Base-by-base conservation (phyloP, 2,888 invertebrate species). In the Aphodius sticticus region DNA sequence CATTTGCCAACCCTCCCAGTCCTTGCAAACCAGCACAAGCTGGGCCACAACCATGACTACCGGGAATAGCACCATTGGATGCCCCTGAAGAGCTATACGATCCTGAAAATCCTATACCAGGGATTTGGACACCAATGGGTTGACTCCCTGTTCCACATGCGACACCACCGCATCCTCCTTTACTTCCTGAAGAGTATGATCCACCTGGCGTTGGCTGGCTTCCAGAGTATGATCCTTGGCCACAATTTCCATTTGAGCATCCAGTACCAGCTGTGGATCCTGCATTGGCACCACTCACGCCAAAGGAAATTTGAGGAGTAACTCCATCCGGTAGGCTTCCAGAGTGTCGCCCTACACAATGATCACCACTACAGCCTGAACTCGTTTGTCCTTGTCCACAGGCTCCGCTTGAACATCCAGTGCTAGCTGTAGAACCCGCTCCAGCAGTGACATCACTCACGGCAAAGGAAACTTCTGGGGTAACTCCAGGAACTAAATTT, bases 81-180 rank as follows among this genome's bases (percentile, higher is more conserved):
- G 77, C 36, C 53, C 80, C 80, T 1, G 80, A 70, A 26, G 70
- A 77, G 26, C 77, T 74, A 38, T 80, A 69, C 0, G 78, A 75
- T 70, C 78, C 80, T 26, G 76, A 76, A 7, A 70, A 35, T 53
- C 53, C 53, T 14, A 53, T 9, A 53, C 53, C 53, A 12, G 53
- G 53, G 53, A 53, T 53, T 53, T 53, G 53, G 53, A 53, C 12
- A 53, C 53, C 53, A 53, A 53, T 12, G 7, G 53, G 53, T 53
- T 53, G 53, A 53, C 3, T 70, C n/a, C 71, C 71, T 16, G 14
- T 16, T 16, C 71, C 71, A 14, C 71, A 70, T 12, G 26, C 6
- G 9, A 1, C 71, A 16, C 71, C 71, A 16, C 12, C 12, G n/a
- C 71, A 70, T 16, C 71, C 71, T 70, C 71, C 71, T 14, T 26